Conservation (phyloP, 2,797 vertebrate genomes). For the Mus minutoides region DNA sequence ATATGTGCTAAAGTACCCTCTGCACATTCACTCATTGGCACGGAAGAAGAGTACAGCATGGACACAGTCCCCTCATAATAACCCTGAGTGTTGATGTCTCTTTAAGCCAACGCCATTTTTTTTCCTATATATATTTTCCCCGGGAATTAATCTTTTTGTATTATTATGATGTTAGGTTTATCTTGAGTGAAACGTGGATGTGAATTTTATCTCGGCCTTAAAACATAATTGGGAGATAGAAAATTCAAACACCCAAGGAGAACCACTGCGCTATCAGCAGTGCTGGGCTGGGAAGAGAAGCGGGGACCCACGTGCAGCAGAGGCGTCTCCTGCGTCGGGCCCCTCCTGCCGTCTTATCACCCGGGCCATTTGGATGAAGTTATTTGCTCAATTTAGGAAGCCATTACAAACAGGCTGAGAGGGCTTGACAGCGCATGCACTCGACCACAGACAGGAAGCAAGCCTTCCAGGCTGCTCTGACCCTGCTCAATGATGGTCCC, state of each 20-base stretch:
- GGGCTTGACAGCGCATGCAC: not conserved
- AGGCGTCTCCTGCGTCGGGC: fast-evolving
- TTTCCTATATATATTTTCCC: not conserved
- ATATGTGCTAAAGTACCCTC: not conserved
- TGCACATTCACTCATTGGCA: not conserved
- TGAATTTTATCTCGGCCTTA: conserved; percentile 48
- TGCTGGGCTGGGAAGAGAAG: fast-evolving
- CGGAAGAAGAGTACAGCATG: not conserved
- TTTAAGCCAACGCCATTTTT: conserved; percentile 35
- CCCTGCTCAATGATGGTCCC: not conserved
- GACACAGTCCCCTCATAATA: not conserved
- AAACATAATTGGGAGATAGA: not conserved
- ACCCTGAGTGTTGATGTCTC: conserved; percentile 38
- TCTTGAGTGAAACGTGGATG: conserved; percentile 58
- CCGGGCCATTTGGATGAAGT: not conserved
- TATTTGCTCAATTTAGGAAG: conserved; percentile 49
- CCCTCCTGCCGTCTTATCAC: not conserved
- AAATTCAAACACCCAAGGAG: not conserved
- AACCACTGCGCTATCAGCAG: fast-evolving
- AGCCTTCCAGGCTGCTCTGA: not conserved
- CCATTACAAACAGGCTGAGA: conserved; percentile 65
- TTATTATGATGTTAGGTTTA: conserved; percentile 72
- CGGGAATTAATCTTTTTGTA: conserved; percentile 68
- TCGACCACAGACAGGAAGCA: not conserved
- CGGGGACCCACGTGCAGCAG: fast-evolving